A percentile compares a stretch with the other conserved stretches of the same genome.
Conservation (phyloP, 1,140 invertebrate genomes). For the Drosophila paulistorum region DNA sequence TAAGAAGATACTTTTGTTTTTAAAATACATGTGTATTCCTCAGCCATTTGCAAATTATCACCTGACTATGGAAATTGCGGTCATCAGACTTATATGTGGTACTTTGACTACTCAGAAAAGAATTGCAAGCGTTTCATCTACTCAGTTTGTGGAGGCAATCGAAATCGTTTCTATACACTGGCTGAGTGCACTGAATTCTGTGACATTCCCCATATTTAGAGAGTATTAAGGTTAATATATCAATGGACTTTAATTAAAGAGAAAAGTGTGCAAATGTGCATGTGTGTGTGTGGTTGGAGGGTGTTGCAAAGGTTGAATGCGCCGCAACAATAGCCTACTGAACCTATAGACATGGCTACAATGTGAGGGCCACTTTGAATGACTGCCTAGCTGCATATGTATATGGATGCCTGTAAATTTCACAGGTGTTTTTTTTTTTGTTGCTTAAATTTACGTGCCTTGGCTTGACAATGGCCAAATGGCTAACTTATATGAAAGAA, state of each 20-base stretch:
- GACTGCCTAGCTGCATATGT: no score
- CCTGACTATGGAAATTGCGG: slow-evolving; percentile 10
- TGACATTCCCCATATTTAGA: not conserved
- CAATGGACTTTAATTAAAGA: not conserved
- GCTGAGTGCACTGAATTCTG: slow-evolving; percentile 27
- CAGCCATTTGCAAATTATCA: slow-evolving; percentile 17
- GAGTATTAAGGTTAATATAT: slow-evolving; percentile 8
- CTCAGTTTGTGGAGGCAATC: slow-evolving; percentile 33
- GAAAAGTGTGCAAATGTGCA: no score
- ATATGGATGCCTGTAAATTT: not conserved
- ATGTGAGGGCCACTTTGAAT: no score
- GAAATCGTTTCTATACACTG: slow-evolving; percentile 27
- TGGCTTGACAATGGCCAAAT: slow-evolving; percentile 32
- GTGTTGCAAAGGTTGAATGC: slow-evolving; percentile 25
- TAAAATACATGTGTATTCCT: not conserved
- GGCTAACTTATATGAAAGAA: slow-evolving; percentile 23
- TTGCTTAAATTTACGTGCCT: slow-evolving; percentile 48
- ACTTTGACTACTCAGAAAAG: not conserved
- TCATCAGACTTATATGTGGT: slow-evolving; percentile 11
- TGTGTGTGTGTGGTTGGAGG: not conserved
- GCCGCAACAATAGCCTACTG: slow-evolving; percentile 13
- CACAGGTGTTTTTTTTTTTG: not conserved
- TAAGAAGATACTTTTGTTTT: not conserved
- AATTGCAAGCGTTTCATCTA: slow-evolving; percentile 19
- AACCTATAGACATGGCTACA: not conserved